phyloP scores from a whole-genome alignment of 2,797 vertebrate species.

The Gobionotothen gibberifrons region DNA sequence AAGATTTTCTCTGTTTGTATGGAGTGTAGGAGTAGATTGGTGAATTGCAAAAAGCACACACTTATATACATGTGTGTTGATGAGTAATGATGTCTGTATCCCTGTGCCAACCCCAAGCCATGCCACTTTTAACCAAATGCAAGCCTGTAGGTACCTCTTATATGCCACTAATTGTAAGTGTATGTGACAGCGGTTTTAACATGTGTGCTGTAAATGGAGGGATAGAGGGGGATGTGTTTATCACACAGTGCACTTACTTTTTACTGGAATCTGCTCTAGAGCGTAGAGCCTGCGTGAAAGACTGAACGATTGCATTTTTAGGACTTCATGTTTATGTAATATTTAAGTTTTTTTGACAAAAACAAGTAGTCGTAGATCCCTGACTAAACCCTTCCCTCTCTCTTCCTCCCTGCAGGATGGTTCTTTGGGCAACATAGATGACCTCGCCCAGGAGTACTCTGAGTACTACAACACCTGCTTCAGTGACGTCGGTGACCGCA shows the following conservation, averaged over 20 bases:
- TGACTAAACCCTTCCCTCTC: slow-evolving; percentile 11
- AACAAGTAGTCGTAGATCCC: slow-evolving; percentile 7
- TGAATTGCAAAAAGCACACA: not conserved
- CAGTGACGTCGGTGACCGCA: slow-evolving; percentile 94
- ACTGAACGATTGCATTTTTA: not conserved
- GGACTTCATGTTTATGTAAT: not conserved
- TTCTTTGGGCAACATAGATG: slow-evolving; percentile 97
- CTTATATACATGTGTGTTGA: not conserved
- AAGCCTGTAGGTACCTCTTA: slow-evolving; percentile 26
- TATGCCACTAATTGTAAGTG: slow-evolving; percentile 44
- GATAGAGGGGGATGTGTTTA: not conserved
- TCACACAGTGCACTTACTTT: slow-evolving; percentile 24
- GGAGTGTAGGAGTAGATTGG: not conserved
- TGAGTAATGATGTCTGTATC: slow-evolving; percentile 18
- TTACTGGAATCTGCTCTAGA: slow-evolving; percentile 7
- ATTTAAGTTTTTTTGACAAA: not conserved
- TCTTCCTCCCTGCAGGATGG: slow-evolving; percentile 87
- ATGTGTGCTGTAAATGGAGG: slow-evolving; percentile 18
- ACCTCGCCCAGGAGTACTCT: slow-evolving; percentile 97
- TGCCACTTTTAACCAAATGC: slow-evolving; percentile 21
- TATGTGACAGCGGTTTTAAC: slow-evolving; percentile 35
- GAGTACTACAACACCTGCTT: slow-evolving; percentile 98
- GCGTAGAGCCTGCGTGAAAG: not conserved
- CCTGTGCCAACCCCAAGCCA: not conserved
- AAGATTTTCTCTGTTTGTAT: slow-evolving; percentile 18